A percentile compares a stretch with the other conserved stretches of the same genome.
phyloP scores from a whole-genome alignment of 2,113 vertebrate genomes.

The Labrus mixtus region DNA sequence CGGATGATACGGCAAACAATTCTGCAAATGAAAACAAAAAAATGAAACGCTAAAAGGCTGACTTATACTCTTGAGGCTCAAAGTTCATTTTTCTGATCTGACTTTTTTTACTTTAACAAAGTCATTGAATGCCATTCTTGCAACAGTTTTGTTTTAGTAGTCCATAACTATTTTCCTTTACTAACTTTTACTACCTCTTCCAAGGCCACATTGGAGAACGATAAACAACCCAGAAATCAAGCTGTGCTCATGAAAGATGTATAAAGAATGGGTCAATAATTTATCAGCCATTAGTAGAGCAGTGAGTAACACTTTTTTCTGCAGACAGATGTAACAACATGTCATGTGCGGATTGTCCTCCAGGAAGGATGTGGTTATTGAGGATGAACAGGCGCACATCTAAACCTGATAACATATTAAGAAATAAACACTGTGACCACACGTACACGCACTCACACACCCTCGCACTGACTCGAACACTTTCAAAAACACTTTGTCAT shows the following conservation, averaged over 20 bases:
- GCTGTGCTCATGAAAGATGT: neutral
- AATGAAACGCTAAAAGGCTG: too few relatives aligned
- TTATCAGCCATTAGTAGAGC: neutral
- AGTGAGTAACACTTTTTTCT: neutral
- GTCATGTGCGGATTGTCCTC: neutral
- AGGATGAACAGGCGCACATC: neutral
- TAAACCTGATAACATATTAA: neutral
- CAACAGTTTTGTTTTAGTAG: neutral
- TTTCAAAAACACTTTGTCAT: constrained; percentile 44
- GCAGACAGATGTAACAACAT: neutral
- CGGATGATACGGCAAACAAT: too few relatives aligned
- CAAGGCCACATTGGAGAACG: neutral
- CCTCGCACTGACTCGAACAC: constrained; percentile 38
- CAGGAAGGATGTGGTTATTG: neutral
- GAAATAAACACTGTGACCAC: constrained; percentile 22
- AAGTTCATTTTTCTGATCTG: too few relatives aligned
- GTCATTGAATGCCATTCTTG: too few relatives aligned
- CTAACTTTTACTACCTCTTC: neutral
- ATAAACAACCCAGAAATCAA: neutral
- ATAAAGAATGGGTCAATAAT: neutral
- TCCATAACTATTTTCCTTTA: neutral
- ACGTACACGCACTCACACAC: constrained; percentile 2
- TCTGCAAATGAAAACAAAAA: too few relatives aligned
- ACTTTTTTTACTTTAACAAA: too few relatives aligned
- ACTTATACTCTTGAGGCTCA: too few relatives aligned